These are phyloP conservation scores for Apis florea DNA, from an alignment of 1,140 invertebrate genomes.

Conservation along the genomic window DNA sequence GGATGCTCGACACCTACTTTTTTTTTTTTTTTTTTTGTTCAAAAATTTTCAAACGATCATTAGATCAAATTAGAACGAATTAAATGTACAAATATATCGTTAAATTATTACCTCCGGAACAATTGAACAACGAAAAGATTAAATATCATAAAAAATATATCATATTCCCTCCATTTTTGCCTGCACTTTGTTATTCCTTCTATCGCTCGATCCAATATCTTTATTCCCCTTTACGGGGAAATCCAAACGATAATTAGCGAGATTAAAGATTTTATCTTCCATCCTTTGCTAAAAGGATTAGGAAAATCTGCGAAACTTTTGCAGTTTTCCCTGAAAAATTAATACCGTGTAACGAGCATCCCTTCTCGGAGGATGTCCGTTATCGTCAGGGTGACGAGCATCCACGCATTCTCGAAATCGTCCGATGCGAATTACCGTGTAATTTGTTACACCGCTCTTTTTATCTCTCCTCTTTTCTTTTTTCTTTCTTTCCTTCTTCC, in stretches of 20 bases:
- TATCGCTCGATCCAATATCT: background rate
- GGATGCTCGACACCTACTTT: background rate
- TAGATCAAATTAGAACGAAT: too few species aligned
- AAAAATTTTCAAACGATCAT: too few species aligned
- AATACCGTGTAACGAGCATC: background rate
- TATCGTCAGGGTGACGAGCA: background rate
- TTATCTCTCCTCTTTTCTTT: too few species aligned
- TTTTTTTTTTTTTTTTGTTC: background rate
- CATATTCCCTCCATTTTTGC: background rate
- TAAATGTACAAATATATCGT: too few species aligned
- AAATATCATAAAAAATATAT: too few species aligned
- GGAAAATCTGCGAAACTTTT: conserved; percentile 30
- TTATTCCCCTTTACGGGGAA: background rate
- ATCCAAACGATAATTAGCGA: conserved; percentile 7
- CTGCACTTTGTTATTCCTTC: background rate
- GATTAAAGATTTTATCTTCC: conserved; percentile 16
- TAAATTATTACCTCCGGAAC: too few species aligned
- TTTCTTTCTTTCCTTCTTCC: background rate
- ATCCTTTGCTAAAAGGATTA: conserved; percentile 36
- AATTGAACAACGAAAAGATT: too few species aligned
- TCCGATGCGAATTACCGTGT: background rate
- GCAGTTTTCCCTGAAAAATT: background rate
- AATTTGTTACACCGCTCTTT: background rate
- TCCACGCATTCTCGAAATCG: background rate
- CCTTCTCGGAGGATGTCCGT: background rate